These are phyloP conservation scores for Muscicapa adusta DNA, from an alignment of 2,113 vertebrate genomes.

Conservation along the genomic window DNA sequence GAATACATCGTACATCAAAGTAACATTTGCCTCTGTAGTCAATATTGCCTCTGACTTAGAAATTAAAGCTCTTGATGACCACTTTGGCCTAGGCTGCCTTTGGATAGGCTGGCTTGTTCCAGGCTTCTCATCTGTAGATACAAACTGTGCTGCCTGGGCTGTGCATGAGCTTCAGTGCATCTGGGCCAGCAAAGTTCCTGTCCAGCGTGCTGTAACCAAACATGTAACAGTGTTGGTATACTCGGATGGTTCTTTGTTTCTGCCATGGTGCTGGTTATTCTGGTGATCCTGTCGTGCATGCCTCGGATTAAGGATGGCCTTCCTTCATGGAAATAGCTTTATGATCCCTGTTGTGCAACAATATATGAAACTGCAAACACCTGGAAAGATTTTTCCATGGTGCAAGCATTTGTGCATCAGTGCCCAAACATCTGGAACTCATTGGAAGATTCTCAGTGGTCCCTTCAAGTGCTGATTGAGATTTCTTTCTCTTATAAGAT, in stretches of 20 bases:
- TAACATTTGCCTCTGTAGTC: neutral
- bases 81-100: neutral
- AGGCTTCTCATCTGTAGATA: neutral
- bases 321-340: conserved; percentile 8
- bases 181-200: neutral
- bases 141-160: neutral
- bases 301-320: neutral
- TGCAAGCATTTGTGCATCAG: neutral
- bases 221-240: accelerated
- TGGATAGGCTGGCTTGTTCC: neutral
- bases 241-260: neutral
- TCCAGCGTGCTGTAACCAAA: neutral
- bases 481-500: conserved; percentile 2
- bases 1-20: neutral
- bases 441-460: conserved; percentile 2
- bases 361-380: conserved; percentile 55
- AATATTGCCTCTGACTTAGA: neutral
- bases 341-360: conserved; percentile 26
- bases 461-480: conserved; percentile 17
- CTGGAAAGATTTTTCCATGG: conserved; percentile 57
- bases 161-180: neutral
- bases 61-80: neutral
- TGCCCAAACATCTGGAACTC: conserved; percentile 42
- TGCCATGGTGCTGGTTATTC: neutral
- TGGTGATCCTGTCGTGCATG: neutral